Conservation (phyloP, 2,888 invertebrate genomes). For the Graphium colonna region DNA sequence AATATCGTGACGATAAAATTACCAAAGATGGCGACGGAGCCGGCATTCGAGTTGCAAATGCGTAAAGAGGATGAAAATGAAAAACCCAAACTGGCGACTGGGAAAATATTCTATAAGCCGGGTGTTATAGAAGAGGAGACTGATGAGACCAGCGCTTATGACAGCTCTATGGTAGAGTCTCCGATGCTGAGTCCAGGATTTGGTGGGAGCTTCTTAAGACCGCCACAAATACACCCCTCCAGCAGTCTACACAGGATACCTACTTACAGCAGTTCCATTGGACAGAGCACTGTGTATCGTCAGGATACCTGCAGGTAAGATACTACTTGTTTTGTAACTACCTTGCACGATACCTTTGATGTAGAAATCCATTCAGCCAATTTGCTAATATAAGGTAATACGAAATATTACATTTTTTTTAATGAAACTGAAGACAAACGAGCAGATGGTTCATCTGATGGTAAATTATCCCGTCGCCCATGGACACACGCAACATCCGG, state of each 20-base stretch:
- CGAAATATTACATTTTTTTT: too few relatives aligned
- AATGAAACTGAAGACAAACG: too few relatives aligned
- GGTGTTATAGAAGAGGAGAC: conserved; percentile 70
- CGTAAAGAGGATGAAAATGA: conserved; percentile 49
- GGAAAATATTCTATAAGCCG: conserved; percentile 73
- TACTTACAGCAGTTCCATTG: conserved; percentile 81
- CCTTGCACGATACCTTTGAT: too few relatives aligned
- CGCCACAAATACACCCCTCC: conserved; percentile 55
- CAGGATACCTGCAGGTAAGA: conserved; percentile 79
- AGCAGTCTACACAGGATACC: conserved; percentile 79
- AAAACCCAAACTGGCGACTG: conserved; percentile 50
- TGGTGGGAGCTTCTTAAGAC: conserved; percentile 51
- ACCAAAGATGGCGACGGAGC: conserved; percentile 45
- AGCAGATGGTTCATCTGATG: too few relatives aligned
- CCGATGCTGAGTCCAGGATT: conserved; percentile 60
- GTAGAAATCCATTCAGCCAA: too few relatives aligned
- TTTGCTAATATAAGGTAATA: too few relatives aligned
- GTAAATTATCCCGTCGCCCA: too few relatives aligned
- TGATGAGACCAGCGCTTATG: conserved; percentile 71
- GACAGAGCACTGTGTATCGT: conserved; percentile 74
- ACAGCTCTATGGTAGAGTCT: conserved; percentile 64
- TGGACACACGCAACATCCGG: too few relatives aligned
- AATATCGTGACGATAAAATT: conserved; percentile 44
- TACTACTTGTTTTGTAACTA: neutral
- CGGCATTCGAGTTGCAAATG: conserved; percentile 62